Base-by-base conservation (phyloP, 2,888 invertebrate genomes). In the Quadroppia sp. region DNA sequence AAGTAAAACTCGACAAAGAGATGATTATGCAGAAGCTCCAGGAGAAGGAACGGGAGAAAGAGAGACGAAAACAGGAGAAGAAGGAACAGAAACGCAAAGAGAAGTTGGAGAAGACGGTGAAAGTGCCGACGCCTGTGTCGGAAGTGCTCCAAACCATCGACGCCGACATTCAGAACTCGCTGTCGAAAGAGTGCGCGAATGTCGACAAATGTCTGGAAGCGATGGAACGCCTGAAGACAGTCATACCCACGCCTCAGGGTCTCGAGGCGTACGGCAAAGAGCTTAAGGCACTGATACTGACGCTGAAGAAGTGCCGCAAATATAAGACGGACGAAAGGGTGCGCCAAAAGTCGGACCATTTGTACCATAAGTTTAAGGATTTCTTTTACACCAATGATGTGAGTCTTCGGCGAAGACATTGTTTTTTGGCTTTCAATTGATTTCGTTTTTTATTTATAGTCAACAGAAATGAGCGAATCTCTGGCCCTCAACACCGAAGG, bases 201-300 rank as follows among this genome's bases (percentile, higher is more conserved):
- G 87, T 90, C 0, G 88, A 89, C 45, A 83, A 87, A 74, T 91
- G 91, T 77, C 81, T 92, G 45, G 86, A 87, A 71, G 83, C 88
- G 1, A 83, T 93, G 77, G 88, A 90, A 59, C 86, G 88, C 75
- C 82, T 82, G 15, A 76, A 77, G 73, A 85, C 85, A 9, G 80
- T 89, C 75, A 83, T 87, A 6, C 81, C 90, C 28, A 88, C 88
- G 76, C 87, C 89, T 0, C 82, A 91, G 28, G 91, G 91, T 89
- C 82, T 94, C 56, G 86, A 90, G 74, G 92, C 92, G 78, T 90
- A 92, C 83, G 50, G 67, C 20, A 17, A 28, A 17, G n/a, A 30
- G n/a, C 67, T 73, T 13, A 89, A 91, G 0, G 87, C 88, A 64
- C 78, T 81, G 78, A 86, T 92, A 64, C 89, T 90, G 80, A 91